Base-by-base conservation (phyloP, 2,888 invertebrate species). In the Nemapogon koenigi region DNA sequence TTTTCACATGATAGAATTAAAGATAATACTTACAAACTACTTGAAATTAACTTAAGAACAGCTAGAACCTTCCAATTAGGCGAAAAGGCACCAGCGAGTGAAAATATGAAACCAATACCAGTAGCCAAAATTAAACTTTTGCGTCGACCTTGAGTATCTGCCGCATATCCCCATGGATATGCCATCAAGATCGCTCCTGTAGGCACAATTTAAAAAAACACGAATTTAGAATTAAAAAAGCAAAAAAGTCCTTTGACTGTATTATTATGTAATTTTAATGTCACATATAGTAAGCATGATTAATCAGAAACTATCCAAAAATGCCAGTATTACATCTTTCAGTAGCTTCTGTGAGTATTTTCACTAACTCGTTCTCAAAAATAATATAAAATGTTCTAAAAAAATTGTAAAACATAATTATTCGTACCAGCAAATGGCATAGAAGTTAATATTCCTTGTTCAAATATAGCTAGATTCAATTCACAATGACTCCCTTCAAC, bases 381-480 rank as follows among this genome's bases (percentile, higher is more conserved):
- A n/a, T n/a, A n/a, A n/a, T n/a, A n/a, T n/a, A n/a, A n/a, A n/a
- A n/a, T n/a, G n/a, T n/a, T n/a, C n/a, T n/a, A n/a, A n/a, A n/a
- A n/a, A n/a, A n/a, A n/a, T n/a, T n/a, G n/a, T n/a, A n/a, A n/a
- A n/a, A n/a, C n/a, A n/a, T n/a, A n/a, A n/a, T n/a, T 11, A 17
- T 31, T 51, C 64, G 59, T 51, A 85, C 85, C 88, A 29, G 83
- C 52, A 52, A 88, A 80, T 41, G 88, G 85, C 41, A 83, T 75
- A 2, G 86, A 83, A 46, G 85, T 83, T 7, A 89, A 66, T 32
- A 82, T 62, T 11, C 86, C 86, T 48, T 85, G 82, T 50, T 86
- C 75, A 2, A 60, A 58, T 4, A 84, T 82, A 2, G 48, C 48
- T 3, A 65, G 42, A 1, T 54, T 35, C 29, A 63, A 51, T 32